Percentiles rank a stretch among this genome's conserved stretches.
phyloP scores from a whole-genome alignment of 1,140 invertebrate genomes.

The Nasonia vitripennis region DNA sequence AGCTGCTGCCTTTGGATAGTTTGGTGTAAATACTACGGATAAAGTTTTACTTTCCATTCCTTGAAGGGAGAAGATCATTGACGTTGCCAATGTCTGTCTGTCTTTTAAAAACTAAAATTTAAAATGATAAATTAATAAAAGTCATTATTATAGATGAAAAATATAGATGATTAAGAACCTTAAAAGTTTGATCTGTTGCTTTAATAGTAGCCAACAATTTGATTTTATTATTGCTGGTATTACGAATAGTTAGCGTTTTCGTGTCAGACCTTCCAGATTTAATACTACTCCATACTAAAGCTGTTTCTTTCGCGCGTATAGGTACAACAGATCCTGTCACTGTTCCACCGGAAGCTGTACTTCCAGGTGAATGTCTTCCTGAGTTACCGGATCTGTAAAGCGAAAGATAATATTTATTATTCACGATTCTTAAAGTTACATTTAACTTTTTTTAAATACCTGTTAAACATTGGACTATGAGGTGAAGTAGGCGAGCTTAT shows the following conservation, averaged over 20 bases:
- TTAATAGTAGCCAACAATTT: constrained; percentile 71
- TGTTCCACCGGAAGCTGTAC: constrained; percentile 64
- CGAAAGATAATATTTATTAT: neutral
- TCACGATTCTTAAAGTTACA: neutral
- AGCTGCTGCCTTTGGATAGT: constrained; percentile 66
- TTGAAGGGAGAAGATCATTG: constrained; percentile 68
- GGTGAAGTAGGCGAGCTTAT: constrained; percentile 67
- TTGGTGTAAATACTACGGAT: constrained; percentile 71
- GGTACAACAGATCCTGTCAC: constrained; percentile 68
- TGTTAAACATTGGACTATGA: constrained; percentile 63
- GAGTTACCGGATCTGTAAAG: constrained; percentile 60
- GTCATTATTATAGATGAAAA: constrained; percentile 27
- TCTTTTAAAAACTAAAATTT: constrained; percentile 67
- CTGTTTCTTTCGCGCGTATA: constrained; percentile 72
- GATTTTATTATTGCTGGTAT: constrained; percentile 73
- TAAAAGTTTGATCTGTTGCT: constrained; percentile 67
- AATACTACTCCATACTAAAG: constrained; percentile 75
- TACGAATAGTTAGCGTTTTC: constrained; percentile 74
- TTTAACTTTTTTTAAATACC: constrained; percentile 56
- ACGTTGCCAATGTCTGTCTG: constrained; percentile 59
- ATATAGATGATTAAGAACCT: constrained; percentile 57
- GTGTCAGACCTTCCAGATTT: constrained; percentile 71
- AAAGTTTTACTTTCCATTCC: constrained; percentile 73
- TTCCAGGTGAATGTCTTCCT: constrained; percentile 68
- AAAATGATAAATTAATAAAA: constrained; percentile 37